phyloP scores from a whole-genome alignment of 1,140 invertebrate genomes.

The Babylonia areolata region DNA sequence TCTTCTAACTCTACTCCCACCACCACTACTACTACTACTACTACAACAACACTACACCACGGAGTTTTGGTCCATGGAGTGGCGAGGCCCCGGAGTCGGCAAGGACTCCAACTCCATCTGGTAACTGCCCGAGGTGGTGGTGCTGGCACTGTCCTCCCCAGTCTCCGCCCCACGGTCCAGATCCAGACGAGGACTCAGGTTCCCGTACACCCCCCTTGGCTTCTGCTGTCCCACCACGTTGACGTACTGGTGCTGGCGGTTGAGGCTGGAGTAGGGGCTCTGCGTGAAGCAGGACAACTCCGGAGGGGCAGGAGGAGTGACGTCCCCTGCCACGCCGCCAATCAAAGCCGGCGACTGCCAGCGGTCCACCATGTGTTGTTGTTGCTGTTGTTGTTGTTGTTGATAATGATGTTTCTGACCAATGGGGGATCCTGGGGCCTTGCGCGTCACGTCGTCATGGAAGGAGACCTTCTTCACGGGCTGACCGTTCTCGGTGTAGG shows the following conservation, averaged over 20 bases:
- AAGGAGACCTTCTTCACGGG: conserved; percentile 50
- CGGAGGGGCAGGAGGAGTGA: conserved; percentile 7
- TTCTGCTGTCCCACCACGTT: conserved; percentile 7
- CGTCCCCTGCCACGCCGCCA: neutral
- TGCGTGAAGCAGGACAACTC: neutral
- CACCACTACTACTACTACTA: neutral
- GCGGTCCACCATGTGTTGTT: conserved; percentile 16
- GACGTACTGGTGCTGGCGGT: conserved; percentile 26
- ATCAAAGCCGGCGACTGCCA: conserved; percentile 29
- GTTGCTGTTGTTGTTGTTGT: no score
- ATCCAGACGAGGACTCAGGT: conserved; percentile 18
- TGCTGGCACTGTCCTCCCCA: conserved; percentile 45
- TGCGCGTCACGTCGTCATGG: conserved; percentile 40
- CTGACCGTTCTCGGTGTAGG: conserved; percentile 33
- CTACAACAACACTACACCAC: neutral
- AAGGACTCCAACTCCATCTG: conserved; percentile 25
- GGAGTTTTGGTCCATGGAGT: conserved; percentile 6
- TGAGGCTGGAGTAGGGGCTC: neutral
- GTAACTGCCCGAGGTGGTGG: conserved; percentile 40
- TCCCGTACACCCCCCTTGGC: neutral
- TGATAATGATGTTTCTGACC: neutral
- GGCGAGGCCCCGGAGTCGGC: neutral
- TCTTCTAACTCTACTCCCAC: no score
- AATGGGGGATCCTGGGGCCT: neutral
- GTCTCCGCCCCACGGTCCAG: conserved; percentile 42